These are phyloP conservation scores for Bufotes viridis DNA, from an alignment of 2,797 vertebrate species.

Conservation along the genomic window DNA sequence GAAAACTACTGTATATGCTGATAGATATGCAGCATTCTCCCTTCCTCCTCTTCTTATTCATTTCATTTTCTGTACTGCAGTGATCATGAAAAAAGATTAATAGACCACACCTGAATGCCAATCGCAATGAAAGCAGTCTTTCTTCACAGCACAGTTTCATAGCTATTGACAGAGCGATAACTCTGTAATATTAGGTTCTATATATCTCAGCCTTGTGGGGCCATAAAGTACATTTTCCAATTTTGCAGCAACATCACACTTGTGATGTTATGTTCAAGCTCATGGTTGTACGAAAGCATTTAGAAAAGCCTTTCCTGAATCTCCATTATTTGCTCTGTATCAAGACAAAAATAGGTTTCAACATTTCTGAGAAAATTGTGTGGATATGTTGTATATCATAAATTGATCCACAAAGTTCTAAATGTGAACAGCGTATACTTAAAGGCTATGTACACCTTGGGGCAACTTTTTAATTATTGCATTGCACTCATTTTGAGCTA, in stretches of 20 bases:
- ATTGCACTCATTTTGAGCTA: no score
- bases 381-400: background rate
- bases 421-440: no score
- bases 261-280: slow-evolving; percentile 36
- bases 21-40: background rate
- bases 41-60: slow-evolving; percentile 38
- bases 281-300: slow-evolving; percentile 10
- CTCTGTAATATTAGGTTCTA: slow-evolving; percentile 61
- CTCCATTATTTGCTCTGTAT: background rate
- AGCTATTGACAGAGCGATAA: slow-evolving; percentile 63
- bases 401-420: background rate
- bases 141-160: slow-evolving; percentile 58
- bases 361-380: background rate
- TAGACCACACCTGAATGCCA: slow-evolving; percentile 63
- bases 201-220: slow-evolving; percentile 60
- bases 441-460: no score
- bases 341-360: no score
- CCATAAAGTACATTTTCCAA: slow-evolving; percentile 58
- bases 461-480: no score
- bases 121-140: slow-evolving; percentile 60
- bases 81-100: slow-evolving; percentile 60
- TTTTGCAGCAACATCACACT: slow-evolving; percentile 53
- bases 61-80: slow-evolving; percentile 57
- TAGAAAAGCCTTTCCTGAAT: background rate
- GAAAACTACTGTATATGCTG: background rate